These are phyloP conservation scores for Chlorops oryzae DNA, from an alignment of 1,140 invertebrate genomes.

Conservation along the genomic window DNA sequence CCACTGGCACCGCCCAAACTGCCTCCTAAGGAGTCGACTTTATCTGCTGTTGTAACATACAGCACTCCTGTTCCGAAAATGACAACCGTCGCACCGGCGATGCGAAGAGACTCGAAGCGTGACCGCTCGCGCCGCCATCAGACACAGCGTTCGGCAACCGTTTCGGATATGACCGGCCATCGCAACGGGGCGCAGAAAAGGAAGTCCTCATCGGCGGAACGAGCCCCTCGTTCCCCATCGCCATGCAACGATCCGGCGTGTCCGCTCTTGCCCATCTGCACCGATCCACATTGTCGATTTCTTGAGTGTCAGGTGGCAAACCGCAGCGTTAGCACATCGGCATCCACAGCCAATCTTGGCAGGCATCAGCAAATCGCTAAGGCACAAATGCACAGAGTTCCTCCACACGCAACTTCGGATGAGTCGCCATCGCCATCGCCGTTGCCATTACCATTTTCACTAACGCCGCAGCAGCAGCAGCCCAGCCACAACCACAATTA, in stretches of 20 bases:
- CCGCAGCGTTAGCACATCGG: conserved; percentile 27
- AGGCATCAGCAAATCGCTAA: conserved; percentile 41
- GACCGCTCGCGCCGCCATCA: conserved; percentile 45
- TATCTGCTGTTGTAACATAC: conserved; percentile 1
- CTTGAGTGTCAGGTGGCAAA: conserved; percentile 31
- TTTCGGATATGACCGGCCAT: conserved; percentile 41
- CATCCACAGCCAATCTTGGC: conserved; percentile 36
- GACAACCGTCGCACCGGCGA: conserved; percentile 5
- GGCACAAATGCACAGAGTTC: conserved; percentile 41
- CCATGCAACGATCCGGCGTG: conserved; percentile 46
- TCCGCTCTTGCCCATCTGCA: conserved; percentile 44
- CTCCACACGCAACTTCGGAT: conserved; percentile 35
- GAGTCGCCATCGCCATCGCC: conserved; percentile 39
- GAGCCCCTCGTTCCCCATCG: conserved; percentile 39
- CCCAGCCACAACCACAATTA: no score
- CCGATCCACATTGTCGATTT: conserved; percentile 44
- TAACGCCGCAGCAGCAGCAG: neutral
- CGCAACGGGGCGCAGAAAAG: conserved; percentile 32
- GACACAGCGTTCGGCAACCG: conserved; percentile 45
- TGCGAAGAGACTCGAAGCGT: conserved; percentile 24
- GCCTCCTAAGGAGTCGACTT: conserved; percentile 7
- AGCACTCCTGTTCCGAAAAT: neutral
- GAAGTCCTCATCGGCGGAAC: conserved; percentile 44
- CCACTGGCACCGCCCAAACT: conserved; percentile 9
- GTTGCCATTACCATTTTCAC: conserved; percentile 26